phyloP scores from a whole-genome alignment of 2,113 vertebrate species.

The Epinephelus cyanopodus region DNA sequence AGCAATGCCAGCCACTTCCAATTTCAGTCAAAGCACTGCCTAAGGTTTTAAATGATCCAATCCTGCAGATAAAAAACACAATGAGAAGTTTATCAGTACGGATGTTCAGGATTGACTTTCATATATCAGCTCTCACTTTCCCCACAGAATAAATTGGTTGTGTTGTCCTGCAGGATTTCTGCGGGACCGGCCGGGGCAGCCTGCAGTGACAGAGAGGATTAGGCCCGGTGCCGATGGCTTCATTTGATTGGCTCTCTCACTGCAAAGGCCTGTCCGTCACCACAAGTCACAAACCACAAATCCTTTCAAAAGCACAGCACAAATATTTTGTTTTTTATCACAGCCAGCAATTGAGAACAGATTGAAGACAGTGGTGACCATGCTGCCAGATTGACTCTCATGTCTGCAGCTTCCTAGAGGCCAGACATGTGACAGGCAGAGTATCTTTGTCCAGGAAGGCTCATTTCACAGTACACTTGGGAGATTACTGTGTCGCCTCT shows the following conservation, averaged over 20 bases:
- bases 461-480: conserved; percentile 59
- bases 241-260: conserved; percentile 57
- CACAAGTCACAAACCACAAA: conserved; percentile 26
- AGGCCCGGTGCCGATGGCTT: conserved; percentile 46
- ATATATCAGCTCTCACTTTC: conserved; percentile 37
- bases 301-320: conserved; percentile 14
- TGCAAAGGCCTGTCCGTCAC: conserved; percentile 42
- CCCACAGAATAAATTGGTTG: conserved; percentile 20
- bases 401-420: conserved; percentile 35
- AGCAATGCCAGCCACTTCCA: conserved; percentile 9
- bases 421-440: conserved; percentile 49
- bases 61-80: conserved; percentile 53
- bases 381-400: conserved; percentile 30
- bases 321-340: conserved; percentile 50
- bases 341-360: conserved; percentile 38
- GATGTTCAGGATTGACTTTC: conserved; percentile 33
- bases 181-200: not conserved
- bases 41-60: conserved; percentile 39
- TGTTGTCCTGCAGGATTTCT: conserved; percentile 47
- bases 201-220: conserved; percentile 58
- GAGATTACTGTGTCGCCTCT: conserved; percentile 68
- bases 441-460: conserved; percentile 57
- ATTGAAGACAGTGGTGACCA: conserved; percentile 32
- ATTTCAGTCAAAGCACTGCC: conserved; percentile 27
- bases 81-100: conserved; percentile 51